These are phyloP conservation scores for Bombus pascuorum DNA, from an alignment of 1,140 invertebrate genomes.

Conservation along the genomic window DNA sequence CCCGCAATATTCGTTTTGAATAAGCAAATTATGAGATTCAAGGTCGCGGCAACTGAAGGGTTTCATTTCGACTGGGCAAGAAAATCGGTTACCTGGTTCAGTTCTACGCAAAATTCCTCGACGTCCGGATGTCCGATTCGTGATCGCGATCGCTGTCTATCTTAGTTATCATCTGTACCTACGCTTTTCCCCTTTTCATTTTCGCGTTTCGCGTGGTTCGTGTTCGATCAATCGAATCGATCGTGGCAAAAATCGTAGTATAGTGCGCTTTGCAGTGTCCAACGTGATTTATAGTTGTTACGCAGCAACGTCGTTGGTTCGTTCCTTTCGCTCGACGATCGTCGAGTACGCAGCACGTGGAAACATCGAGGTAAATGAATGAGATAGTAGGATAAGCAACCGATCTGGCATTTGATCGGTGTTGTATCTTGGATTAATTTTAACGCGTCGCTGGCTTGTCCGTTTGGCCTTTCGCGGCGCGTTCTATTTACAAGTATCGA, in stretches of 20 bases:
- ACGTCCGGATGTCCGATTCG: slow-evolving; percentile 62
- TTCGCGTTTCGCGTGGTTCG: background rate
- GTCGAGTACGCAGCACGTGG: too few species aligned
- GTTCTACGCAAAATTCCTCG: slow-evolving; percentile 75
- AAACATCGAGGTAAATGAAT: slow-evolving; percentile 34
- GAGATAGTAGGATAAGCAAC: slow-evolving; percentile 1
- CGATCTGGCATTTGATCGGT: background rate
- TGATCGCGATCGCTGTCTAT: background rate
- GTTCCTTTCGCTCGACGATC: background rate
- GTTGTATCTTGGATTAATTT: slow-evolving; percentile 26
- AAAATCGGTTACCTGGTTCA: slow-evolving; percentile 74
- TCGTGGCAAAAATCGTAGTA: slow-evolving; percentile 9
- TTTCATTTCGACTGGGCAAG: slow-evolving; percentile 38
- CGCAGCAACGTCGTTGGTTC: too few species aligned
- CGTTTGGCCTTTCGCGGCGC: background rate
- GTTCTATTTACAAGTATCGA: slow-evolving; percentile 13
- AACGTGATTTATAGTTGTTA: background rate
- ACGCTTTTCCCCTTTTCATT: background rate
- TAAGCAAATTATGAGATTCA: slow-evolving; percentile 79
- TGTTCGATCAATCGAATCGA: background rate
- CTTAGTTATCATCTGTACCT: background rate
- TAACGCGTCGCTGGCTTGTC: background rate
- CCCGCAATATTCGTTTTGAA: slow-evolving; percentile 56
- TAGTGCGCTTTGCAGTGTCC: slow-evolving; percentile 1
- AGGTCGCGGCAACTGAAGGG: slow-evolving; percentile 71